Evolutionary conservation across 2,888 invertebrate species (phyloP), one percentile per base, ranked within the genome.

Genomic region (Thalpophila matura): DNA sequence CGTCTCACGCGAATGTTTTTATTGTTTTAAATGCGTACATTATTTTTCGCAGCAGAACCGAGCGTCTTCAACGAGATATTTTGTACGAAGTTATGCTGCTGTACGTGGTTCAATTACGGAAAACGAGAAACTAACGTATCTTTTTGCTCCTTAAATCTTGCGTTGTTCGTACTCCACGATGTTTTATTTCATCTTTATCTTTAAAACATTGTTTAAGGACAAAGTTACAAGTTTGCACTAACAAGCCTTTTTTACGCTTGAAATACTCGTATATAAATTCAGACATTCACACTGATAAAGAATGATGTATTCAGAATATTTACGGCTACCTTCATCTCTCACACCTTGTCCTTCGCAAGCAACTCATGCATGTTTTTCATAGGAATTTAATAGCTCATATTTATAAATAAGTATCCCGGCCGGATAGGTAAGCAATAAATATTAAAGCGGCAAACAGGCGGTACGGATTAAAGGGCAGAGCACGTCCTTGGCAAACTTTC

Each of bases 401-500:
- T 83, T 80, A 80, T 80, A 81, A 85, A 83, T 82, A 86, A 82
- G 80, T 77, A 74, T 74, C 70, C 77, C 69, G 74, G 68, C 77
- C 74, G 66, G 72, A 65, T 75, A 67, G 74, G 74, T 75, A 71
- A 69, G 80, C 83, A 82, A 88, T 91, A 90, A 89, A 91, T 92
- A 91, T 90, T 89, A 87, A 88, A 87, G 71, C 85, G 82, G 83
- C 85, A 85, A 84, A 86, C 83, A 84, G 81, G 72, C 83, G 75
- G 43, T 77, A 76, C 80, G 85, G 87, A 92, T 94, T 92, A 92
- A 89, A 85, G 83, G 83, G 84, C 94, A 85, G 87, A 81, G 87
- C 94, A 94, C 94, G 93, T 93, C 86, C 86, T 86, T 86, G 82
- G 86, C 83, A 87, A 93, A 93, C 92, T 92, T 94, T 94, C 93